A percentile compares a stretch with the other conserved stretches of the same genome.
These are phyloP conservation scores for Phyto melanocephala DNA, from an alignment of 2,888 invertebrate genomes.

Conservation along the genomic window DNA sequence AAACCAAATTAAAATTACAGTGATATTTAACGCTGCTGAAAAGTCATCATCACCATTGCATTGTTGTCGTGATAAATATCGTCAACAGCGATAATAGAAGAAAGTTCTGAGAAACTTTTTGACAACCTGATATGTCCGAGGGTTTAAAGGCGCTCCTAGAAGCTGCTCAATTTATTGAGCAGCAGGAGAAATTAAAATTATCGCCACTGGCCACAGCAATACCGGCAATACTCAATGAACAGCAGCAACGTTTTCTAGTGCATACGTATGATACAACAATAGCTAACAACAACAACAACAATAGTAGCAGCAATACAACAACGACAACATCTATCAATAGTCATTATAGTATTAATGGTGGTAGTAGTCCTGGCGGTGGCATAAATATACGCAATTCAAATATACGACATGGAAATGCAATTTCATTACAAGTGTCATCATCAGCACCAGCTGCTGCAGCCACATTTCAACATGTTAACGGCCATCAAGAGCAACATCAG, in stretches of 20 bases:
- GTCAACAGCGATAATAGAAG: neutral
- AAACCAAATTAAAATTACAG: neutral
- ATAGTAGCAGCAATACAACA: slow-evolving; percentile 23
- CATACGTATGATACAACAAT: slow-evolving; percentile 59
- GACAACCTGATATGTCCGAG: slow-evolving; percentile 72
- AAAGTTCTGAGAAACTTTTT: slow-evolving; percentile 42
- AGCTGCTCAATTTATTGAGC: slow-evolving; percentile 77
- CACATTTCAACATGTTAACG: slow-evolving; percentile 66
- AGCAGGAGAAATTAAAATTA: slow-evolving; percentile 73
- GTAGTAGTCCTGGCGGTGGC: slow-evolving; percentile 26
- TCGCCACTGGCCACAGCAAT: slow-evolving; percentile 66
- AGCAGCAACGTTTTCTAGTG: slow-evolving; percentile 61
- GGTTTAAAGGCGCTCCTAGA: slow-evolving; percentile 73
- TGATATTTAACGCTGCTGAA: slow-evolving; percentile 18
- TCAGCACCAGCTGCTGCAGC: slow-evolving; percentile 67
- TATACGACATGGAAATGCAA: slow-evolving; percentile 51
- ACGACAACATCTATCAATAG: slow-evolving; percentile 50
- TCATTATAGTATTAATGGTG: slow-evolving; percentile 39
- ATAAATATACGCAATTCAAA: slow-evolving; percentile 64
- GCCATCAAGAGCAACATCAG: slow-evolving; percentile 54
- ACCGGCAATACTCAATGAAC: slow-evolving; percentile 61
- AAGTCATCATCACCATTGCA: neutral
- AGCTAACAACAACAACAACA: slow-evolving; percentile 22
- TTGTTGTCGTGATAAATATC: neutral
- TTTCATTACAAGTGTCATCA: slow-evolving; percentile 67